Percentiles rank a stretch among this genome's conserved stretches.
Evolutionary conservation across 2,113 vertebrate species (phyloP).

Genomic region (Ammospiza caudacuta): DNA sequence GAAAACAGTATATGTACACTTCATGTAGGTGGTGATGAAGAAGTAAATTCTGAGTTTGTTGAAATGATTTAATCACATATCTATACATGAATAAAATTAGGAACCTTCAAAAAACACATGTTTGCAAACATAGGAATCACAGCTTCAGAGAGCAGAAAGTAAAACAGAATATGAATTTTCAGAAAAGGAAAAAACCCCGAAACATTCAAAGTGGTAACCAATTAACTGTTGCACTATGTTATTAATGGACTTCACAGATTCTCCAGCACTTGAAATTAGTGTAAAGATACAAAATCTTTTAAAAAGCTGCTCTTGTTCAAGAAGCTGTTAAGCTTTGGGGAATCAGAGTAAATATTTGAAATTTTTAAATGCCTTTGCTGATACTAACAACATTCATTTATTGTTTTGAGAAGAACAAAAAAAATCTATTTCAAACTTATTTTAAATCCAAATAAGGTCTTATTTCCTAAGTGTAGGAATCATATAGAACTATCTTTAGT

Average conservation of each 20-base stretch:
- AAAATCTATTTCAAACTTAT: background rate
- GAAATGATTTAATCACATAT: background rate
- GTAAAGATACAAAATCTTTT: background rate
- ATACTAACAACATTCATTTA: background rate
- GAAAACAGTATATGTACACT: background rate
- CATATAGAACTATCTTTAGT: background rate
- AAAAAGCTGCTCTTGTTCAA: background rate
- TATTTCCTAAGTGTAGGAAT: background rate
- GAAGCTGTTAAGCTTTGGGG: background rate
- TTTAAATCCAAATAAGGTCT: background rate
- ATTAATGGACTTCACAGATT: background rate
- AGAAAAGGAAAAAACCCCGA: background rate
- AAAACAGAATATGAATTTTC: background rate
- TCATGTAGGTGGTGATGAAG: background rate
- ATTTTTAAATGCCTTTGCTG: background rate
- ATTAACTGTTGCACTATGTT: background rate
- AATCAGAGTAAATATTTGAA: background rate
- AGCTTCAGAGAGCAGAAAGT: background rate
- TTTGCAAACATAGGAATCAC: background rate
- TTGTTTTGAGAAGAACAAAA: background rate
- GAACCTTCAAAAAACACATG: background rate
- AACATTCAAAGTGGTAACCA: background rate
- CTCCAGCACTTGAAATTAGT: background rate
- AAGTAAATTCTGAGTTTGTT: background rate
- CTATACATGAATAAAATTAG: background rate